Base-by-base conservation (phyloP, 2,113 vertebrate genomes). In the Pimephales promelas region DNA sequence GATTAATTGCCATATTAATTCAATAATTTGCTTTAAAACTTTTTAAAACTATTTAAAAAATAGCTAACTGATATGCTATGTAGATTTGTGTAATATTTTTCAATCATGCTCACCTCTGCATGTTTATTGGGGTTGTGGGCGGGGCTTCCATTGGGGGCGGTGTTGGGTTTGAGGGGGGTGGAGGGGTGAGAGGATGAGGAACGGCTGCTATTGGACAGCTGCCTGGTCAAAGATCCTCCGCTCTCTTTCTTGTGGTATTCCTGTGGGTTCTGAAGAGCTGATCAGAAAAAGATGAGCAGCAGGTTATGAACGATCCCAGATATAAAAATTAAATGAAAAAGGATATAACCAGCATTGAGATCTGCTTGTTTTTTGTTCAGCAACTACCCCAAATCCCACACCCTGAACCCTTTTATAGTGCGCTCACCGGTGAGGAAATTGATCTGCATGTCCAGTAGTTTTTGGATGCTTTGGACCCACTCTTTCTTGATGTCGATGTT, bases 231-330 rank as follows among this genome's bases (percentile, higher is more conserved):
- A 0, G 2, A 86, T 89, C 90, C 90, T 91, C 89, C 91, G 0
- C 90, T 93, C 84, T 98, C 97, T 85, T 97, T 99, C 90, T 96
- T 96, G 77, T 98, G 97, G 89, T 98, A 98, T 89, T 99, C 97
- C 43, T 98, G 99, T 68, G 98, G 98, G 1, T 97, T 99, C 93
- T 98, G 97, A 0, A 99, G 95, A 5, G 97, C 98, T 99, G 92
- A 3, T 56, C 22, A 64, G 10, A 57, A 68, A 74, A 16, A 52
- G 3, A 68, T 5, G 18, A 36, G 34, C 10, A 40, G 66, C 66
- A 70, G 66, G 34, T 70, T n/a, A 70, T 70, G 20, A 40, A 70
- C 18, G 64, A 68, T 68, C 18, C 31, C 61, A 0, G 1, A 24
- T 26, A 59, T 59, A 3, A 26, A 59, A 31, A 31, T 16, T 16